Percentiles rank a stretch among this genome's conserved stretches.
Evolutionary conservation across 2,888 invertebrate genomes (phyloP).

Genomic region (Tromatobia lineatoria): DNA sequence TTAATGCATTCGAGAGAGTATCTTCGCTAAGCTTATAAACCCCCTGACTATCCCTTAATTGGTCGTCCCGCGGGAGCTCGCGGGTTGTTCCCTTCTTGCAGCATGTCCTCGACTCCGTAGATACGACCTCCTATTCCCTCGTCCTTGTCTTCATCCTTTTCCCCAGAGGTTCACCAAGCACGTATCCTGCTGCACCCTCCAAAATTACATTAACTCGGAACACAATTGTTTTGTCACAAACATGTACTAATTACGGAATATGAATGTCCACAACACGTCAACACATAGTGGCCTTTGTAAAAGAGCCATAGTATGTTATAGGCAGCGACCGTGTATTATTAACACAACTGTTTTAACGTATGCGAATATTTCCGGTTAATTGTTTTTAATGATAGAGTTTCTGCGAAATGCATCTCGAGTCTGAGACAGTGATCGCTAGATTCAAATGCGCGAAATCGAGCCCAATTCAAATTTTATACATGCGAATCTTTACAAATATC

Average conservation of each 20-base stretch:
- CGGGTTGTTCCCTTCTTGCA: conserved; percentile 65
- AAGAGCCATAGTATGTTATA: neutral
- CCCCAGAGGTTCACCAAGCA: neutral
- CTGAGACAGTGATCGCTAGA: no score
- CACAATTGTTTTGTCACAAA: conserved; percentile 23
- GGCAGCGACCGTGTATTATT: no score
- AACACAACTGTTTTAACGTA: no score
- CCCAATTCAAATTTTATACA: no score
- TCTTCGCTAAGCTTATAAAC: conserved; percentile 76
- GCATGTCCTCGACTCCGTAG: conserved; percentile 57
- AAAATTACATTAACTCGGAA: conserved; percentile 37
- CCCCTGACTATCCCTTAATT: conserved; percentile 76
- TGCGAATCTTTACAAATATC: no score
- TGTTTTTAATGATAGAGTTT: no score
- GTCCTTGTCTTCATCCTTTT: neutral
- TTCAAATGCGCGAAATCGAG: no score
- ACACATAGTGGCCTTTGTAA: neutral
- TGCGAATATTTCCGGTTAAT: no score
- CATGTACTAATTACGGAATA: neutral
- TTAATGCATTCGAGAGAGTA: conserved; percentile 72
- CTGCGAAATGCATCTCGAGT: no score
- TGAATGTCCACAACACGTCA: neutral
- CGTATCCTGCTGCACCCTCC: neutral
- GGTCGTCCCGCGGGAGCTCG: conserved; percentile 71
- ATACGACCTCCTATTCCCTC: conserved; percentile 35